Base-by-base conservation (phyloP, 92 coral and sea anemone genomes). In the Chrysogorgia sp. region DNA sequence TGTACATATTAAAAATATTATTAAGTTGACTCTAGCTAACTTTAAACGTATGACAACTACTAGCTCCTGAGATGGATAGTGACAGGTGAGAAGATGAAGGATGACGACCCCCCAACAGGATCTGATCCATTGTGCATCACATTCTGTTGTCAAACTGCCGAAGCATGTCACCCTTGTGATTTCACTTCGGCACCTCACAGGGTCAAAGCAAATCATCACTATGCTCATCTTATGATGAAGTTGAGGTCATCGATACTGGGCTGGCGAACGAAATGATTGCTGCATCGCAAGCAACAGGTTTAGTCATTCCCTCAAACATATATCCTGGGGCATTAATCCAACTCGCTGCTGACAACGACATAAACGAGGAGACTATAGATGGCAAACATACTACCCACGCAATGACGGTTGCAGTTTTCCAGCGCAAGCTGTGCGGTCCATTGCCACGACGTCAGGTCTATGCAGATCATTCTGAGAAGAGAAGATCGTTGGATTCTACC, bases 371-470 rank as follows among this genome's bases (percentile, higher is more conserved):
- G 45, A 89, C 90, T 17, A 63, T 89, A 0, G 93, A 89, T 69
- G 90, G 92, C 2, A 85, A 82, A 41, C 62, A 83, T 15, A 89
- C 92, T 34, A 90, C 85, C 10, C 86, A 85, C 55, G 90, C 90
- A 52, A 86, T 86, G 0, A 82, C 85, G 5, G 20, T 89, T 48
- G 88, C 83, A 23, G 49, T 86, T 2, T 89, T 40, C 29, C 92
- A 89, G 75, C 84, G 69, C 3, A 63, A 63, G 41, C 37, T 3
- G 21, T 31, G 3, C 10, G 83, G 79, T 3, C 86, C 74, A 23
- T 29, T 58, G 15, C 80, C 72, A 10, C 49, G 63, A 48, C 85
- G 26, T n/a, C n/a, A 79, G 81, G 3, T 24, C 15, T 17, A 10
- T 29, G 81, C 67, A 23, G 83, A 64, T 50, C 79, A 81, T 34